Conservation (phyloP, 2,888 invertebrate genomes). For the Microplitis manilae region DNA sequence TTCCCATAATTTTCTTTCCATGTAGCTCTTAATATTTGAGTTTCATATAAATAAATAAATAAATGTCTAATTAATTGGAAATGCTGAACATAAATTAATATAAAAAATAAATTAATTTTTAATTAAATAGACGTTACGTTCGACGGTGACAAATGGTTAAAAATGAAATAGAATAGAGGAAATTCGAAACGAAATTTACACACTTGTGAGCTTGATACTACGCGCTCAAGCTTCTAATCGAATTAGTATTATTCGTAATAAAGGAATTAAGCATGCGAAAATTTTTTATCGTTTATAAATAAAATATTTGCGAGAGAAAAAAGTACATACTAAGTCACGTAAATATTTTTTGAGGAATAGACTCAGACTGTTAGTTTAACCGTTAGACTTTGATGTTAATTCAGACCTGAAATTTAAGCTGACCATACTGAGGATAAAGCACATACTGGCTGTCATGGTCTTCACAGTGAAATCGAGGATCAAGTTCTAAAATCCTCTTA, state of each 20-base stretch:
- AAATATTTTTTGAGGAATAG: neutral
- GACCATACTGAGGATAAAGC: neutral
- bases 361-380: neutral
- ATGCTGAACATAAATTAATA: too few species aligned
- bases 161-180: neutral
- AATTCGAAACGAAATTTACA: neutral
- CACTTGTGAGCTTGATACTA: neutral
- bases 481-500: neutral
- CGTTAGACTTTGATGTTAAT: neutral
- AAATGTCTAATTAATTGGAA: too few species aligned
- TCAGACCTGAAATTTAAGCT: neutral
- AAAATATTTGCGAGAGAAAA: neutral
- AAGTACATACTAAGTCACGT: neutral
- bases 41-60: too few species aligned
- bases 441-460: neutral
- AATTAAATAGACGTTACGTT: neutral
- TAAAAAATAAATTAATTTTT: too few species aligned
- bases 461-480: neutral
- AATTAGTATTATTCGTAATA: neutral
- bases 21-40: too few species aligned
- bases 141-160: neutral
- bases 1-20: too few species aligned
- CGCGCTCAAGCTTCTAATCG: neutral
- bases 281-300: neutral
- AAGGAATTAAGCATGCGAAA: neutral